Evolutionary conservation across 2,888 invertebrate species (phyloP), one percentile per base, ranked within the genome.

Genomic region (Aphodius granarius): DNA sequence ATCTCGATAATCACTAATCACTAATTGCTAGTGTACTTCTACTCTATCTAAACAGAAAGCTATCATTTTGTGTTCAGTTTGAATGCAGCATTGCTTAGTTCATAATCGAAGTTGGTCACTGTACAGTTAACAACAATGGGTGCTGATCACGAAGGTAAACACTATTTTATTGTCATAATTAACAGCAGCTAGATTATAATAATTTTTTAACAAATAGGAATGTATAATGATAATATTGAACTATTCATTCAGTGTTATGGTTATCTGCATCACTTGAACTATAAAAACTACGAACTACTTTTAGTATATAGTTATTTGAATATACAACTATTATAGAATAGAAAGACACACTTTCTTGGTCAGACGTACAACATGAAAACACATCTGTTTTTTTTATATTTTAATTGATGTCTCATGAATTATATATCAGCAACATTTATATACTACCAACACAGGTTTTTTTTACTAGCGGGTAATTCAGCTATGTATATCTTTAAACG

Each of bases 41-140:
- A 43, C 43, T 13, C 1, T 43, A 43, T 43, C 43, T 43, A 43
- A 9, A 43, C 43, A 43, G 43, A 43, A 43, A 43, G 6, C 13
- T 13, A 43, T 43, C 43, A 9, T 43, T 43, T 13, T 43, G 43
- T 43, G 43, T 43, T 43, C 43, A 43, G 43, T 43, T 43, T 43
- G 43, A 43, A 13, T 43, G 43, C 43, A 43, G 43, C 43, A 13
- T 13, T 43, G 9, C 43, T 43, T 43, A 43, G 43, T 43, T 43
- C 13, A 43, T 43, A 43, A 43, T 43, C 43, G 4, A n/a, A 68
- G 68, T 68, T 5, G n/a, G 16, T 20, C 16, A 65, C 5, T 17
- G 20, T 68, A 68, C 22, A 68, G 21, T n/a, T 19, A 66, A 66
- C 66, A 19, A 66, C 20, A 68, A 68, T 68, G 68, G 68, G 68